Percentiles rank a stretch among this genome's conserved stretches.
Evolutionary conservation across 2,797 vertebrate species (phyloP).

Genomic region (Decapterus maruadsi): DNA sequence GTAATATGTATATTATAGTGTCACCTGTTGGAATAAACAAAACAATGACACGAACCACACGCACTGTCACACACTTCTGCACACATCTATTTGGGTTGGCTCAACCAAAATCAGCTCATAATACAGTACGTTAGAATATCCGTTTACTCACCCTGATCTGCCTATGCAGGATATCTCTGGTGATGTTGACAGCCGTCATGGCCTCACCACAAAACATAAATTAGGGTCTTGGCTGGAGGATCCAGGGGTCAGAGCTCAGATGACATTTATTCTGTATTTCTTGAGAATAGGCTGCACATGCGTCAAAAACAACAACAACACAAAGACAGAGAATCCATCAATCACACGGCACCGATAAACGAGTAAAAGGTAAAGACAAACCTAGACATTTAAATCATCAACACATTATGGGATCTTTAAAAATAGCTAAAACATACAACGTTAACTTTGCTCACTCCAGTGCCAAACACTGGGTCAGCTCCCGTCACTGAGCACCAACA

Average conservation of each 20-base stretch:
- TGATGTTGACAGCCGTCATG: conserved; percentile 96
- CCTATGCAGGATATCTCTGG: conserved; percentile 92
- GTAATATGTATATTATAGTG: too few species aligned
- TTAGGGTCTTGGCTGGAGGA: conserved; percentile 50
- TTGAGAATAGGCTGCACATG: conserved; percentile 47
- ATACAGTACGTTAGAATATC: neutral
- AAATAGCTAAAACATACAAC: neutral
- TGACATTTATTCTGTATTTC: conserved; percentile 68
- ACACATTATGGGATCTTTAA: neutral
- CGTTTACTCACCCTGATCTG: conserved; percentile 86
- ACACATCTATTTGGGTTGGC: neutral
- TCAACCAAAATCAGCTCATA: neutral
- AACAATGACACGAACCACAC: conserved; percentile 28
- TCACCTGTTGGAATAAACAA: too few species aligned
- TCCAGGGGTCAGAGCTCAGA: conserved; percentile 72
- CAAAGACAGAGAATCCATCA: neutral
- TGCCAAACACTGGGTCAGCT: conserved; percentile 18
- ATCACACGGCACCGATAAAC: neutral
- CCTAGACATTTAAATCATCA: neutral
- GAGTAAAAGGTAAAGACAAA: neutral
- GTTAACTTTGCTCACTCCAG: conserved; percentile 18
- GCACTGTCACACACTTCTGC: conserved; percentile 17
- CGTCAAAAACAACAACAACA: neutral
- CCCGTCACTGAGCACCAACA: conserved; percentile 29
- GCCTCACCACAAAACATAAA: conserved; percentile 78